Conservation (phyloP, 2,888 invertebrate species). For the Tenodera sinensis region DNA sequence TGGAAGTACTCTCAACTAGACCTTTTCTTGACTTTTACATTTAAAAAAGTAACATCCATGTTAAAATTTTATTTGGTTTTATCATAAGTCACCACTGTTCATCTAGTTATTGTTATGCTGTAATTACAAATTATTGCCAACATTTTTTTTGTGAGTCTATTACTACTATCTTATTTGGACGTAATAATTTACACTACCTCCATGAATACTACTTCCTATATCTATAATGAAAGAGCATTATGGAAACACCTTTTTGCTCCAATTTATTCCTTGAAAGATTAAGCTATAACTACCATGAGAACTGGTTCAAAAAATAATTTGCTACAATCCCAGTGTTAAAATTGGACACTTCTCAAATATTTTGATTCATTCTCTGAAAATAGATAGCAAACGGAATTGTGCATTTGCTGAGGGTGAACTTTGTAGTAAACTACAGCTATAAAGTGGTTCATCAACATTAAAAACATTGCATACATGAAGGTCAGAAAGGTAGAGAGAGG, state of each 20-base stretch:
- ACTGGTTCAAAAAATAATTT: background rate
- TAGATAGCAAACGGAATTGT: background rate
- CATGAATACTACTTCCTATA: slow-evolving; percentile 6
- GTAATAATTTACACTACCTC: slow-evolving; percentile 21
- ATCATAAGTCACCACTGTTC: background rate
- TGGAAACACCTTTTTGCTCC: background rate
- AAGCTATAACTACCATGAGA: background rate
- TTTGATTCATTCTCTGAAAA: background rate
- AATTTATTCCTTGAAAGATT: background rate
- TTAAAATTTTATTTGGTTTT: slow-evolving; percentile 1
- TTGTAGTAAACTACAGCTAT: background rate
- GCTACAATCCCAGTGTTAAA: background rate
- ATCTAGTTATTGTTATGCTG: background rate
- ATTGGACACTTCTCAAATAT: background rate
- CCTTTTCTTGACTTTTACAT: background rate
- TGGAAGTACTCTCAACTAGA: slow-evolving; percentile 14
- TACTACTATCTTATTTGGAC: slow-evolving; percentile 22
- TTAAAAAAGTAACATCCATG: slow-evolving; percentile 5
- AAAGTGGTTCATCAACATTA: too few species aligned
- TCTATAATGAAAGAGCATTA: background rate
- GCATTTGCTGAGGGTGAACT: background rate
- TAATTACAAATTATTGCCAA: slow-evolving; percentile 30
- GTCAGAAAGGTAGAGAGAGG: background rate
- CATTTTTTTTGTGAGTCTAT: slow-evolving; percentile 19
- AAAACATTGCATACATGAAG: too few species aligned